Conservation (phyloP, 2,113 vertebrate genomes). For the Trichomycterus rosablanca region DNA sequence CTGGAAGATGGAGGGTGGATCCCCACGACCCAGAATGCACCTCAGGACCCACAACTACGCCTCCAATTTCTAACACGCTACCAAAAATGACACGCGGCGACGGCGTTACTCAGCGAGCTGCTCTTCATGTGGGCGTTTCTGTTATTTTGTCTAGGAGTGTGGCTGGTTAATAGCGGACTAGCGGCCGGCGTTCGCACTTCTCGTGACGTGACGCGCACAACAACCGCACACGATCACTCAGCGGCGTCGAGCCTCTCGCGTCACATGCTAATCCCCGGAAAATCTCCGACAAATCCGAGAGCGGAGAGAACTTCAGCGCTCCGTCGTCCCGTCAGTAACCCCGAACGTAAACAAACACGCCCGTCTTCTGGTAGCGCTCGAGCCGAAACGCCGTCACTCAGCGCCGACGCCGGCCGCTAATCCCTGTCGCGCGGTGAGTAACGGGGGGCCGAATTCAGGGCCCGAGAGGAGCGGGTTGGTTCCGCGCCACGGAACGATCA, state of each 20-base stretch:
- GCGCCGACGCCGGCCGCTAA: neutral
- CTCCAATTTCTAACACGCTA: too few relatives aligned
- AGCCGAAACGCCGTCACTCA: neutral
- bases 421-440: neutral
- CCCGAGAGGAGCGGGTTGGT: conserved; percentile 17
- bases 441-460: neutral
- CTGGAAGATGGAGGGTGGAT: too few relatives aligned
- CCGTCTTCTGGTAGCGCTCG: neutral
- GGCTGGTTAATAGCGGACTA: too few relatives aligned
- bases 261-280: neutral
- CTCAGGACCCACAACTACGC: too few relatives aligned
- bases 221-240: neutral
- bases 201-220: neutral
- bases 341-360: neutral
- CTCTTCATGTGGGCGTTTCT: too few relatives aligned
- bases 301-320: neutral
- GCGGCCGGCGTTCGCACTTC: too few relatives aligned
- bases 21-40: too few relatives aligned
- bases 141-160: too few relatives aligned
- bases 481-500: conserved; percentile 33
- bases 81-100: too few relatives aligned
- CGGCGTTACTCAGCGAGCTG: too few relatives aligned
- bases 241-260: neutral
- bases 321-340: neutral
- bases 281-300: neutral